A percentile compares a stretch with the other conserved stretches of the same genome.
phyloP scores from a whole-genome alignment of 2,888 invertebrate genomes.

The Yponomeuta cagnagella region DNA sequence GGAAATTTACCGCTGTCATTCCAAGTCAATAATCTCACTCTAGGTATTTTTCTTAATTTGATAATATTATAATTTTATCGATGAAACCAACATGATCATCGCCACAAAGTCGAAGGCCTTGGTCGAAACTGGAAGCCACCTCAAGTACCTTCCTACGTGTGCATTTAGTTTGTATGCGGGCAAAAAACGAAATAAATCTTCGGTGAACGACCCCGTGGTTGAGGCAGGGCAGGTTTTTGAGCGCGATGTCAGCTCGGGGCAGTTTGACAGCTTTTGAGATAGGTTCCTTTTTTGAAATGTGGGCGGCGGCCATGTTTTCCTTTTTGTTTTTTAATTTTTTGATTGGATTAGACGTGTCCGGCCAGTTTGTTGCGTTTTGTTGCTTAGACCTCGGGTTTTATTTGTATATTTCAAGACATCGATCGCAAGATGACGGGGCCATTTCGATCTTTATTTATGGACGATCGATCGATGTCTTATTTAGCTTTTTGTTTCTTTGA shows the following conservation, averaged over 20 bases:
- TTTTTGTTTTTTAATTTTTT: conserved; percentile 35
- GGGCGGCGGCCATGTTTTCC: conserved; percentile 34
- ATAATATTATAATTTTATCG: neutral
- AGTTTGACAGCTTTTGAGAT: conserved; percentile 72
- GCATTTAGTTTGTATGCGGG: conserved; percentile 65
- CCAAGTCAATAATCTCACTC: too few relatives aligned
- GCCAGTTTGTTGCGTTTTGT: conserved; percentile 27
- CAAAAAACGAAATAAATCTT: conserved; percentile 66
- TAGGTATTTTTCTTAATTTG: too few relatives aligned
- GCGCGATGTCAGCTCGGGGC: conserved; percentile 41
- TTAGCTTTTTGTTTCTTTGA: neutral
- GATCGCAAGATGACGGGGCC: neutral
- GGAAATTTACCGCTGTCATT: too few relatives aligned
- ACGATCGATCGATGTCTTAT: neutral
- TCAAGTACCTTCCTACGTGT: conserved; percentile 33
- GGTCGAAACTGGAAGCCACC: neutral
- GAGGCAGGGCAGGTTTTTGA: conserved; percentile 59
- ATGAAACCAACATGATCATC: neutral
- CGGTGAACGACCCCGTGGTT: conserved; percentile 65
- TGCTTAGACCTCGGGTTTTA: neutral
- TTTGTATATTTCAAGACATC: neutral
- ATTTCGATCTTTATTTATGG: neutral
- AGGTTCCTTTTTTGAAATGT: conserved; percentile 69
- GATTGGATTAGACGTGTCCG: conserved; percentile 42
- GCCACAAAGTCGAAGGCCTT: neutral